phyloP scores from a whole-genome alignment of 2,113 vertebrate species.

The Nothoprocta pentlandii region DNA sequence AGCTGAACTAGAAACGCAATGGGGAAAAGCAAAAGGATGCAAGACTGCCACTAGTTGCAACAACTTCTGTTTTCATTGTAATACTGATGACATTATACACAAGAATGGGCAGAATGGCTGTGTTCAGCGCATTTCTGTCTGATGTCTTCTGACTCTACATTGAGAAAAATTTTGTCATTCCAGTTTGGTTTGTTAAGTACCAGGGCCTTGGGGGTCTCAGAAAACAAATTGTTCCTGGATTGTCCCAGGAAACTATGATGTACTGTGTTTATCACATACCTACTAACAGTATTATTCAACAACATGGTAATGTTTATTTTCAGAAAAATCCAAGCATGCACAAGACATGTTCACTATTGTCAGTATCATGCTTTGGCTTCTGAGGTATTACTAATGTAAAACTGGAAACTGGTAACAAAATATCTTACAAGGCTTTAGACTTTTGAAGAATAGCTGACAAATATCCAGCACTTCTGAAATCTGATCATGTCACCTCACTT shows the following conservation, averaged over 20 bases:
- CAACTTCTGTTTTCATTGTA: not conserved
- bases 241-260: not conserved
- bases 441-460: not conserved
- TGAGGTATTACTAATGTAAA: not conserved
- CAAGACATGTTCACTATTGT: not conserved
- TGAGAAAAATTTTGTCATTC: not conserved
- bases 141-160: not conserved
- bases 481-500: not conserved
- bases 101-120: not conserved
- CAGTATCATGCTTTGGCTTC: not conserved
- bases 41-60: not conserved
- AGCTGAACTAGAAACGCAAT: not conserved
- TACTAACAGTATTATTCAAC: not conserved
- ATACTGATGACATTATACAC: accelerated
- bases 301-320: not conserved
- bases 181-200: not conserved
- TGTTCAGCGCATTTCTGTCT: not conserved
- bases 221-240: not conserved
- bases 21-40: not conserved
- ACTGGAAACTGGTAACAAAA: not conserved
- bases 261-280: not conserved
- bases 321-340: not conserved
- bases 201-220: not conserved
- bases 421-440: not conserved
- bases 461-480: not conserved